Evolutionary conservation across 2,797 vertebrate species (phyloP).

Genomic region (Hippoglossus hippoglossus): DNA sequence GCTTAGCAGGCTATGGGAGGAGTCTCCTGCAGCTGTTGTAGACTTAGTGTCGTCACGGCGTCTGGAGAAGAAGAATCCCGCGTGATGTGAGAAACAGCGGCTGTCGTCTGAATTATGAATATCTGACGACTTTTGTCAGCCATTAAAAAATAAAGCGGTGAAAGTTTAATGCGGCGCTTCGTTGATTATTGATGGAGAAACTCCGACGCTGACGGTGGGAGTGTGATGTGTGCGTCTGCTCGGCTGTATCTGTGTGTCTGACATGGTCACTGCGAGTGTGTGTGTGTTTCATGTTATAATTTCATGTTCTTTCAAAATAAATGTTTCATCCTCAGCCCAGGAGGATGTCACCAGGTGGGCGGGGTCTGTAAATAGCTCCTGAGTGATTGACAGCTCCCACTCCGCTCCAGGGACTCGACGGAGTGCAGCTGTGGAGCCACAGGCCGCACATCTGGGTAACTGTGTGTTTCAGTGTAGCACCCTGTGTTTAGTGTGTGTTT

Average conservation of each 20-base stretch:
- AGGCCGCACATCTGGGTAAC: constrained; percentile 59
- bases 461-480: constrained; percentile 15
- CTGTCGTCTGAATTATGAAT: constrained; percentile 85
- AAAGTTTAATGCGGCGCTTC: constrained; percentile 78
- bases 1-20: constrained; percentile 9
- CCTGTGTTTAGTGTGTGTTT: constrained; percentile 1
- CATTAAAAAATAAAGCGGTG: constrained; percentile 85
- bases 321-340: not conserved
- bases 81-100: constrained; percentile 74
- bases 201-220: constrained; percentile 70
- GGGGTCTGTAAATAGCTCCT: constrained; percentile 37
- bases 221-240: constrained; percentile 8
- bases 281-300: not conserved
- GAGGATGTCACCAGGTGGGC: constrained; percentile 40
- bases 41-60: constrained; percentile 47
- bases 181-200: constrained; percentile 79
- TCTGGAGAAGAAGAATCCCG: constrained; percentile 47
- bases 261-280: too few relatives aligned
- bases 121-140: constrained; percentile 82
- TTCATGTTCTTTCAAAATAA: not conserved
- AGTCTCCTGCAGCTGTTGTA: not conserved
- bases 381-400: constrained; percentile 47
- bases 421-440: constrained; percentile 55
- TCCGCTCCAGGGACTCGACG: constrained; percentile 27
- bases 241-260: not conserved